These are phyloP conservation scores for Centropus unirufus DNA, from an alignment of 2,113 vertebrate species.

Conservation along the genomic window DNA sequence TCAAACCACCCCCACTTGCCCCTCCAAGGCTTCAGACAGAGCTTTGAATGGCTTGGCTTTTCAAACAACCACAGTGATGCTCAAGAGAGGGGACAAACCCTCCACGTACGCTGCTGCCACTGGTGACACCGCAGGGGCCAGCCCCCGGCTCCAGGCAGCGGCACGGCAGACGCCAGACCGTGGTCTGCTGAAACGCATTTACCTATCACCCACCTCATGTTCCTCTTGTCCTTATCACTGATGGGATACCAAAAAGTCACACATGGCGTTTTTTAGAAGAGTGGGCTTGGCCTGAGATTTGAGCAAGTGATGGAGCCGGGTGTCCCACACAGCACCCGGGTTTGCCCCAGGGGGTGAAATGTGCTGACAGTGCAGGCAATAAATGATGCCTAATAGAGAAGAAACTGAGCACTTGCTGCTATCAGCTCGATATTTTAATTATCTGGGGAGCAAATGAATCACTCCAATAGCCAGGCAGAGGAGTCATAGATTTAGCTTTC, in stretches of 20 bases:
- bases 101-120: rapidly evolving
- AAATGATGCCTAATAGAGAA: conserved; percentile 19
- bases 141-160: background rate
- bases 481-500: conserved; percentile 38
- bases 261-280: rapidly evolving
- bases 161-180: background rate
- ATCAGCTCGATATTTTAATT: background rate
- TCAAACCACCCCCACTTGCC: background rate
- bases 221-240: background rate
- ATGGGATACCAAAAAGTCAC: background rate
- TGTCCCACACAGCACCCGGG: background rate
- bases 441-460: conserved; percentile 53
- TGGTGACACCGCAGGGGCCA: background rate
- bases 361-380: conserved; percentile 4
- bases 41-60: background rate
- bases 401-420: conserved; percentile 36
- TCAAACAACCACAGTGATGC: background rate
- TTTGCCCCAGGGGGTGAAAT: background rate
- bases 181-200: rapidly evolving
- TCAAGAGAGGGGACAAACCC: background rate
- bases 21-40: background rate
- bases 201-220: rapidly evolving
- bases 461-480: background rate
- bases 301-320: rapidly evolving
- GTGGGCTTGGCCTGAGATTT: background rate